These are phyloP conservation scores for Lontra canadensis DNA, from an alignment of 2,113 vertebrate genomes.

Conservation along the genomic window DNA sequence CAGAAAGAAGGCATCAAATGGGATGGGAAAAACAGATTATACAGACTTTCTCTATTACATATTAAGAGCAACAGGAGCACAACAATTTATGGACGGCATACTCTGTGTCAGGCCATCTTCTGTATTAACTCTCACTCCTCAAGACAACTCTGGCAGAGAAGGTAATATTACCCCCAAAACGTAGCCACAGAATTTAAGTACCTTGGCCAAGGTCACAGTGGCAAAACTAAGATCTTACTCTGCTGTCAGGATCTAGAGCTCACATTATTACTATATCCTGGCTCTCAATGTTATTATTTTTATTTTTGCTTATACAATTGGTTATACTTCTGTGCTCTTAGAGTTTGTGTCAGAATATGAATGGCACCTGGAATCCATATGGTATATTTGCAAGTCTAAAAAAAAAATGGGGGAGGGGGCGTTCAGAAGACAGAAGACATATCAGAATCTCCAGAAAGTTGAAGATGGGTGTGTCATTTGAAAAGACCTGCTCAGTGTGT, in stretches of 20 bases:
- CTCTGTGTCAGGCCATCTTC: background rate
- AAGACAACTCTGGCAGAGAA: background rate
- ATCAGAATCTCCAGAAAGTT: background rate
- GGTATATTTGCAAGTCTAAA: background rate
- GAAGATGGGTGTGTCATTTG: background rate
- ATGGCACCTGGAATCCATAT: background rate
- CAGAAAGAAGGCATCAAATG: background rate
- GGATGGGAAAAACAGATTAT: background rate
- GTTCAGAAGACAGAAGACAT: background rate
- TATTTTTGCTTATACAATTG: background rate
- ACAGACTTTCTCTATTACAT: background rate
- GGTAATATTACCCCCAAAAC: background rate
- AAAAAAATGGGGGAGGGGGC: background rate
- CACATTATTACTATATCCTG: background rate
- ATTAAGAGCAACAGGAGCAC: background rate
- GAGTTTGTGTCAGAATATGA: background rate
- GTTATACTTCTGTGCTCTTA: background rate
- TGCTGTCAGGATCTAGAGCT: background rate
- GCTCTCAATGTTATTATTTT: background rate
- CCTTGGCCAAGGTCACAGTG: background rate
- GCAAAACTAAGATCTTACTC: background rate
- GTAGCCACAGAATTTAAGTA: background rate
- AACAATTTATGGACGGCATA: background rate
- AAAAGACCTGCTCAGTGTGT: background rate
- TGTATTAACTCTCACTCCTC: background rate